phyloP scores from a whole-genome alignment of 1,140 invertebrate genomes.

The Harlomillsia oculata region DNA sequence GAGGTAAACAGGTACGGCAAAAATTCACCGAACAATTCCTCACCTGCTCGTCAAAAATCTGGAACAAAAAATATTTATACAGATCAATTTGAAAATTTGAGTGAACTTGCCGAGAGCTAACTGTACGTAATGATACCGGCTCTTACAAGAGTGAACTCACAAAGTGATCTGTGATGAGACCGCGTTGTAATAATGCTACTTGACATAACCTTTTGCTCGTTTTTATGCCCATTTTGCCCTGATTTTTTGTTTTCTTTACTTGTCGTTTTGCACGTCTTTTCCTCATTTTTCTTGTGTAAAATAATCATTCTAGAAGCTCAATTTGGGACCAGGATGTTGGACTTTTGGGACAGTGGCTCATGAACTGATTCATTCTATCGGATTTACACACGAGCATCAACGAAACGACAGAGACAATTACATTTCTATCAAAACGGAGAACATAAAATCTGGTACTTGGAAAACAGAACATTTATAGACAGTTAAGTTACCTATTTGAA shows the following conservation, averaged over 20 bases:
- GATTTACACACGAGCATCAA: constrained; percentile 36
- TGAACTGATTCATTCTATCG: constrained; percentile 35
- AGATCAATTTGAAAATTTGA: background rate
- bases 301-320: constrained; percentile 11
- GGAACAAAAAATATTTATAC: too few species aligned
- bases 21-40: too few species aligned
- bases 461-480: too few species aligned
- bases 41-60: too few species aligned
- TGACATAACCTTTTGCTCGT: too few species aligned
- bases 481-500: too few species aligned
- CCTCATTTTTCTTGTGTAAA: background rate
- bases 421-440: constrained; percentile 23
- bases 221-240: background rate
- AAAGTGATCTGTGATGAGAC: too few species aligned
- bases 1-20: constrained; percentile 18
- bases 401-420: constrained; percentile 34
- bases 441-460: constrained; percentile 24
- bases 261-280: background rate
- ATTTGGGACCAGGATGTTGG: constrained; percentile 20
- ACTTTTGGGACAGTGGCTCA: constrained; percentile 31
- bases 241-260: background rate
- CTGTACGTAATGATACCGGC: background rate
- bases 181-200: too few species aligned
- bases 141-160: background rate
- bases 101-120: background rate